Evolutionary conservation across 2,113 vertebrate genomes (phyloP), one percentile per base, ranked within the genome.

Genomic region (Rhea pennata): DNA sequence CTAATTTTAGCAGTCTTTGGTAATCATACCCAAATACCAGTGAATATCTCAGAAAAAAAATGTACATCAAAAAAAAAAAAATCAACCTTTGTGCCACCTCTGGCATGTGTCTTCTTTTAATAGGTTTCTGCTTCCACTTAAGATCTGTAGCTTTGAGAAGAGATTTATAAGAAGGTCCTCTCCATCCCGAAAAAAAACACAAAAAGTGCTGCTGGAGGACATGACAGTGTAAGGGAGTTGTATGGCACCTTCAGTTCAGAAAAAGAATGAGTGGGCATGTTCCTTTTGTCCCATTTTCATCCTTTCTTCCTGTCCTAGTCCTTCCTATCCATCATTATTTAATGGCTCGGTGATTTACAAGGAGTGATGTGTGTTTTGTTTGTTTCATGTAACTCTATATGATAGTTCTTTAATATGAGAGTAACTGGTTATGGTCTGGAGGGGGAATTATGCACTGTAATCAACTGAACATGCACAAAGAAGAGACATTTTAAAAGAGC

Each of bases 401-500:
- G 31, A 27, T 21, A 64, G 46, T 51, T 64, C 16, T 73, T 78
- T 44, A 36, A 78, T 61, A 61, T 46, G 3, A 0, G 0, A 71
- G 40, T 29, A 70, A 46, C 4, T 33, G 40, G 6, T 33, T 77
- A 56, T 20, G 4, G 24, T 58, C 33, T 48, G 79, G 46, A 85
- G 40, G 74, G 1, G 5, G 21, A 39, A 13, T 3, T 36, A 15
- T 6, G 8, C 65, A 15, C 12, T 39, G 20, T 4, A 42, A 24
- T 12, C 22, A 81, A 76, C 0, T 39, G 17, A 66, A 51, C 0
- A 3, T 1, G 2, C 15, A 36, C 4, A 31, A 53, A 5, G 6
- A 29, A 77, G 20, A 65, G 5, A 39, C 3, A 31, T 42, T 82
- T 66, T 17, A 14, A 31, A 67, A 83, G 27, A 10, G 27, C 24